Conservation (phyloP, 2,888 invertebrate species). For the Aporophyla nigra region DNA sequence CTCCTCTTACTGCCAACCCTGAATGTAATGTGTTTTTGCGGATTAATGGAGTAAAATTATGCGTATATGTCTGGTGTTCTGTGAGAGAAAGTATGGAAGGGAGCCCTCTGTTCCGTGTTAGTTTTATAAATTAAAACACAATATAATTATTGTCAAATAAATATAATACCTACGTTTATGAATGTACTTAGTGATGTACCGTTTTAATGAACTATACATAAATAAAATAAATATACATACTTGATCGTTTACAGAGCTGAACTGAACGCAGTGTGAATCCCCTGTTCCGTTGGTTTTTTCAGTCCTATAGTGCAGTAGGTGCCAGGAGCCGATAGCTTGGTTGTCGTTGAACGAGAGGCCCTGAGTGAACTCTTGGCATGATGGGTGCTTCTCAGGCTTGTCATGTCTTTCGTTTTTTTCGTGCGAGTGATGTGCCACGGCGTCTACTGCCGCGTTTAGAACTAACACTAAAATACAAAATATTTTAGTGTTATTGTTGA, state of each 20-base stretch:
- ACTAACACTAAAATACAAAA: constrained; percentile 27
- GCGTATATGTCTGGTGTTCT: too few relatives aligned
- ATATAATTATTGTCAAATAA: too few relatives aligned
- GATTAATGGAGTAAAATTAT: too few relatives aligned
- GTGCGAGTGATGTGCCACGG: constrained; percentile 57
- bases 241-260: constrained; percentile 76
- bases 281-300: constrained; percentile 77
- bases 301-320: constrained; percentile 78
- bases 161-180: too few relatives aligned
- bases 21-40: too few relatives aligned
- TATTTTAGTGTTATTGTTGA: not conserved
- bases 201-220: too few relatives aligned
- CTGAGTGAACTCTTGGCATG: constrained; percentile 81
- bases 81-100: too few relatives aligned
- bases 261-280: constrained; percentile 81
- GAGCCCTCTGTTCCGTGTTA: too few relatives aligned
- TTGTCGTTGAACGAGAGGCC: constrained; percentile 80
- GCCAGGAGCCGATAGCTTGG: constrained; percentile 83
- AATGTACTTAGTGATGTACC: too few relatives aligned
- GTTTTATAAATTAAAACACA: too few relatives aligned
- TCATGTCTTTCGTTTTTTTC: constrained; percentile 51
- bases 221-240: constrained; percentile 61
- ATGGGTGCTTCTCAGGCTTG: constrained; percentile 69
- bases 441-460: constrained; percentile 47
- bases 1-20: too few relatives aligned